Evolutionary conservation across 2,797 vertebrate genomes (phyloP), one percentile per base, ranked within the genome.

Genomic region (Chaunax sp.): DNA sequence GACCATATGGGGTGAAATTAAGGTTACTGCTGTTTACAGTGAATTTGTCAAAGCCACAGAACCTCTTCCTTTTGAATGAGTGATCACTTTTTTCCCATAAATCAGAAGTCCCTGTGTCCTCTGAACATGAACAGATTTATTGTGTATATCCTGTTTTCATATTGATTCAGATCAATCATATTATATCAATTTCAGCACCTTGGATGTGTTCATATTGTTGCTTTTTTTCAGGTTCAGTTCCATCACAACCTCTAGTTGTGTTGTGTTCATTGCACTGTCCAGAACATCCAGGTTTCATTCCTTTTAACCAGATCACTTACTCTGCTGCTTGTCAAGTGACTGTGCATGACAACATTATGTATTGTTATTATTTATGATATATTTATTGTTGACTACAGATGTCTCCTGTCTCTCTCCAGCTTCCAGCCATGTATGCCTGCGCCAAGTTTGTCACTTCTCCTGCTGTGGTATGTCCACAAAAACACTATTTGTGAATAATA

Each of bases 391-490:
- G 9, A 43, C 5, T 52, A 35, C 18, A 15, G 10, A 12, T 30
- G 1, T n/a, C 40, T n/a, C 40, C 6, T 43, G 4, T 43, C 18
- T 43, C 20, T 64, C 22, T 64, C 20, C 76, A 94, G 93, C 84
- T 83, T 84, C 89, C 81, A 89, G 82, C 84, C 89, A 95, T 95
- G 94, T 94, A 95, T 20, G 87, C 92, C 76, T 95, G 93, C 81
- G 90, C 92, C 75, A 95, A 94, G 80, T 94, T 94, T 63, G 79
- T 94, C 90, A 93, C 89, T 50, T 92, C 90, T 64, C 90, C 93
- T 41, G 90, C 91, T 89, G 83, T 94, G 94, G 94, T 95, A 93
- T 0, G 93, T 90, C n/a, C 2, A 0, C 2, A 57, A 3, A 15
- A 20, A 5, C 2, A 12, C 18, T 44, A 22, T 14, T 40, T 3